A percentile compares a stretch with the other conserved stretches of the same genome.
Evolutionary conservation across 2,888 invertebrate species (phyloP).

Genomic region (Diabrotica balteata): DNA sequence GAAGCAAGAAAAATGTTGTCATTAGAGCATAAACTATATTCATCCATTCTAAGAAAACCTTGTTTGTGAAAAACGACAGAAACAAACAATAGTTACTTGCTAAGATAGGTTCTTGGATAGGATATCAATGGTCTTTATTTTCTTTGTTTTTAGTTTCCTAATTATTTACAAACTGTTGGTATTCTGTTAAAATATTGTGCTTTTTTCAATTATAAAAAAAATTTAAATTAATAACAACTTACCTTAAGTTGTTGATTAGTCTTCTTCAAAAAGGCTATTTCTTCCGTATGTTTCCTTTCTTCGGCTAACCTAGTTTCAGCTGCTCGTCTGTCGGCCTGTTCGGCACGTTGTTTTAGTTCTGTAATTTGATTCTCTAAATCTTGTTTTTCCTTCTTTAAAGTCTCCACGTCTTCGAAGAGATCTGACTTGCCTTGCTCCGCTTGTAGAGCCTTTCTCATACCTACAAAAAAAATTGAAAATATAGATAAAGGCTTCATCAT

Average conservation of each 20-base stretch:
- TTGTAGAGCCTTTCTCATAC: conserved; percentile 94
- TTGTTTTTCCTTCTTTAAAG: conserved; percentile 71
- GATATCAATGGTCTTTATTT: too few relatives aligned
- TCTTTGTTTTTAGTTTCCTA: too few relatives aligned
- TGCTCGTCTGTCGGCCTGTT: conserved; percentile 82
- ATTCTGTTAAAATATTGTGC: too few relatives aligned
- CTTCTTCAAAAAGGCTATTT: conserved; percentile 89
- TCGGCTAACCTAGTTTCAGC: conserved; percentile 86
- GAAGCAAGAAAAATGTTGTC: too few relatives aligned
- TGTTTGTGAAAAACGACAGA: too few relatives aligned
- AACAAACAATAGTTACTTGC: too few relatives aligned
- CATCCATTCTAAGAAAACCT: too few relatives aligned
- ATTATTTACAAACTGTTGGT: too few relatives aligned
- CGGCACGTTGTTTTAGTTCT: conserved; percentile 74
- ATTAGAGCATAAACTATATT: too few relatives aligned
- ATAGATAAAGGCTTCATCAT: too few relatives aligned
- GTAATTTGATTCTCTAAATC: conserved; percentile 69
- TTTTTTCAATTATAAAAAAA: too few relatives aligned
- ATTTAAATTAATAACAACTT: conserved; percentile 19
- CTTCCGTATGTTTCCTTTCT: conserved; percentile 91
- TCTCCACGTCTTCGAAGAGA: conserved; percentile 76
- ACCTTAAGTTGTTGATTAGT: conserved; percentile 94
- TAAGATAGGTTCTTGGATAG: too few relatives aligned
- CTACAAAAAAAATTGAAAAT: conserved; percentile 15
- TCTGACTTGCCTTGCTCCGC: conserved; percentile 90